Evolutionary conservation across 1,140 invertebrate species (phyloP), one percentile per base, ranked within the genome.

Genomic region (Pseudobourletiella spinata): DNA sequence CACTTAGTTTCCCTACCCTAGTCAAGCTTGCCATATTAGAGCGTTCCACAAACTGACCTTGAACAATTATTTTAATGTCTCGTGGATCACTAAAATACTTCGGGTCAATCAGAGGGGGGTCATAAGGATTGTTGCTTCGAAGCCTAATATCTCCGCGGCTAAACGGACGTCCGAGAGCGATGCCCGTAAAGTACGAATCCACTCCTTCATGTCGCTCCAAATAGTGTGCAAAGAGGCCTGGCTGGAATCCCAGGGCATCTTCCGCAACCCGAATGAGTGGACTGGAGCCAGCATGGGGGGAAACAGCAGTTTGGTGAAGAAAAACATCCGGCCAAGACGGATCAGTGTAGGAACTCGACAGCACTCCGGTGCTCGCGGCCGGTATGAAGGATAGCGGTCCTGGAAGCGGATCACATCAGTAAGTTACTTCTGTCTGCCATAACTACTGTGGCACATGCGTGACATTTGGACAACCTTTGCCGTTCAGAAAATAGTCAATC

Each of bases 51-150:
- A 39, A 11, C 11, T 39, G 35, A 20, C 60, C 60, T n/a, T 62
- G 54, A 16, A 62, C 14, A 26, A 65, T 43, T 8, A 61, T 51
- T 44, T 61, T 25, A n/a, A 65, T 28, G 48, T 65, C 64, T 15
- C 32, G 24, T 26, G 28, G 39, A 20, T 57, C 32, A 22, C 61
- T 46, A 16, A 58, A 39, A 28, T 61, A 61, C 29, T 57, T 57
- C 0, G 59, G 59, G 35, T 65, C 56, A 54, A 65, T 61, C 3
- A 65, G 18, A 3, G 50, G 46, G 6, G 25, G 16, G 22, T 28
- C 42, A 24, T 30, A 50, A 16, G 42, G 42, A 39, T 57, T 55
- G 2, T 20, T 22, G 39, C 44, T 43, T 24, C 51, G 24, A 25
- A 62, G n/a, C 6, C 44, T 30, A 28, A 62, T 26, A n/a, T 62